Base-by-base conservation (phyloP, 2,797 vertebrate genomes). In the Anguilla marmorata region DNA sequence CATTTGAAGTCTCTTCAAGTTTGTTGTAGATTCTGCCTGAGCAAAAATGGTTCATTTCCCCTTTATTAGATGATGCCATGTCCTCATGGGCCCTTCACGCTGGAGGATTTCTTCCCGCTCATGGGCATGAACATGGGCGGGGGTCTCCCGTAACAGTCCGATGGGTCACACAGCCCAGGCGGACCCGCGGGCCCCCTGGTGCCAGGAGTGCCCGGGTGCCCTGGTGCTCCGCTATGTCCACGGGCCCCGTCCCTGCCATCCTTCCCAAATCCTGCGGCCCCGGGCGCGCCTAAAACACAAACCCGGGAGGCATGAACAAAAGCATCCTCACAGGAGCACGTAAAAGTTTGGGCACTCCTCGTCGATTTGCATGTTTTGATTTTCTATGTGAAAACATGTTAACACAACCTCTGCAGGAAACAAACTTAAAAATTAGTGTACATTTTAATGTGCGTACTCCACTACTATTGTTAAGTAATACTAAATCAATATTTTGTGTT, bases 121-220 rank as follows among this genome's bases (percentile, higher is more conserved):
- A 96, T 41, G 3, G 84, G 85, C 94, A 96, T 90, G 21, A 95
- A 96, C 87, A 95, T 89, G 54, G 96, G 95, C 30, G 94, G 94
- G 60, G 94, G 89, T 90, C 96, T 93, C 88, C 91, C 85, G 84
- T 92, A 93, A 89, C 96, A 97, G 87, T 94, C 95, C 0, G 96
- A 96, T 33, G 96, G 96, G 90, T 97, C 96, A 69, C 96, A 97
- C 54, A 97, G 94, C n/a, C 96, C 96, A 0, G 95, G 94, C 0
- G 93, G 84, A 8, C 96, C 96, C 0, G 93, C 82, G 12, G 94
- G 85, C 7, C 96, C 96, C 76, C 92, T 92, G 1, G 90, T 90
- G 76, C 96, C 96, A 0, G 95, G 50, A 24, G 92, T 56, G 24
- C 96, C 96, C 0, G 94, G 94, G 63, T 87, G 33, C 11, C 96